Conservation (phyloP, 2,797 vertebrate genomes). For the Enteromius anoplus region DNA sequence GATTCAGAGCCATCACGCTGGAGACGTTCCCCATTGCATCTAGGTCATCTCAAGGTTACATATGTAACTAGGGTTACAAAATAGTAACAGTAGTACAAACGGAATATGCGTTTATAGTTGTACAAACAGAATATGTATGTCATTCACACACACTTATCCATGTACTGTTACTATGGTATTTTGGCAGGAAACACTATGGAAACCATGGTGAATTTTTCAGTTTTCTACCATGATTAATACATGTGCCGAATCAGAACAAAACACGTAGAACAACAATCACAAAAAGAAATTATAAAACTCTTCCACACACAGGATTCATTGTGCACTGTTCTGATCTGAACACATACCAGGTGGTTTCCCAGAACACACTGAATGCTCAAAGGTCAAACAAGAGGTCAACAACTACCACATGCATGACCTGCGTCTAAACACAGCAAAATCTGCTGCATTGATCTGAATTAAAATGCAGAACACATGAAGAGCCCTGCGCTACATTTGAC, state of each 20-base stretch:
- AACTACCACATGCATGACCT: not conserved
- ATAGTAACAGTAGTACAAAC: not conserved
- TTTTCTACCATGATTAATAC: not conserved
- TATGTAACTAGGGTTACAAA: not conserved
- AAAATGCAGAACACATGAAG: not conserved
- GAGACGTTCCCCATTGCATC: too few species aligned
- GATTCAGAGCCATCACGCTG: too few species aligned
- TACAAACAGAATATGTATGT: not conserved
- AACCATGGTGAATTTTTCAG: not conserved
- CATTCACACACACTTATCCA: not conserved
- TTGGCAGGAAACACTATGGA: not conserved
- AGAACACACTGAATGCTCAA: not conserved
- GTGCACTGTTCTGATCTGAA: not conserved
- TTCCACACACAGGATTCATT: constrained; percentile 3
- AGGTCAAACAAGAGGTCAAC: constrained; percentile 16
- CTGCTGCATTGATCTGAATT: not conserved
- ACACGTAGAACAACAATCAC: not conserved
- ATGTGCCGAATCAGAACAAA: not conserved
- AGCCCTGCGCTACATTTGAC: not conserved
- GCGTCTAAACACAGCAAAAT: not conserved
- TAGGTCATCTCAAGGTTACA: too few species aligned
- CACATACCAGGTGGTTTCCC: constrained; percentile 8
- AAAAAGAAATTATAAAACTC: not conserved
- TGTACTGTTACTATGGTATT: not conserved
- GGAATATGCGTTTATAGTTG: not conserved